Base-by-base conservation (phyloP, 2,888 invertebrate species). In the Drosophila phalerata region DNA sequence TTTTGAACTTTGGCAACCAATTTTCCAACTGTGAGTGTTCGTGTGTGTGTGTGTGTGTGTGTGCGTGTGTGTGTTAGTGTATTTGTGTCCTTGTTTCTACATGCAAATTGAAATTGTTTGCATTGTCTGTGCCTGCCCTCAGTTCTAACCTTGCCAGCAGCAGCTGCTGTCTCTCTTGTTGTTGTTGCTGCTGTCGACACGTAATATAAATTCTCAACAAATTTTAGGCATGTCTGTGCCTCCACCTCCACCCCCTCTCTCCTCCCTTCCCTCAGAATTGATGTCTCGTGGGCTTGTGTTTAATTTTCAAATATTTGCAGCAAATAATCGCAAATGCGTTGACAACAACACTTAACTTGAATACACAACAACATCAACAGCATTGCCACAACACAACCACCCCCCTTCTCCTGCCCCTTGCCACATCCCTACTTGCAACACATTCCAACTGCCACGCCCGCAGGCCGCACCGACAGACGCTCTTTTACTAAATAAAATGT, bases 21-120 rank as follows among this genome's bases (percentile, higher is more conserved):
- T 78, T 81, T 76, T 64, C 64, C 68, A 62, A 67, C 32, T 38
- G 47, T 48, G n/a, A 6, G 28, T 6, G 28, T 28, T 0, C 1
- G 28, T 28, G 28, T 28, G 28, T 28, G 28, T 28, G 28, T 28
- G 28, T 28, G 28, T 8, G 28, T 40, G 37, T 25, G 62, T 40
- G 22, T 30, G 17, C n/a, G 32, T 19, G 37, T 47, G 47, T 63
- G 42, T 38, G 17, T 38, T 37, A 52, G 43, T 63, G 74, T 67
- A 34, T 45, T 60, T 66, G 67, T 66, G 79, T 66, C 81, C 79
- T 81, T 81, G 79, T 78, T 81, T 64, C 75, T 62, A 88, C 86
- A 84, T 84, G 85, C 88, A 88, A 84, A 84, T 88, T 84, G 88
- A 84, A 84, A 84, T 88, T 84, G 88, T 88, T 84, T 84, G 84